phyloP scores from a whole-genome alignment of 23 tunicate species.

The Oikopleura vanhoeffeni region DNA sequence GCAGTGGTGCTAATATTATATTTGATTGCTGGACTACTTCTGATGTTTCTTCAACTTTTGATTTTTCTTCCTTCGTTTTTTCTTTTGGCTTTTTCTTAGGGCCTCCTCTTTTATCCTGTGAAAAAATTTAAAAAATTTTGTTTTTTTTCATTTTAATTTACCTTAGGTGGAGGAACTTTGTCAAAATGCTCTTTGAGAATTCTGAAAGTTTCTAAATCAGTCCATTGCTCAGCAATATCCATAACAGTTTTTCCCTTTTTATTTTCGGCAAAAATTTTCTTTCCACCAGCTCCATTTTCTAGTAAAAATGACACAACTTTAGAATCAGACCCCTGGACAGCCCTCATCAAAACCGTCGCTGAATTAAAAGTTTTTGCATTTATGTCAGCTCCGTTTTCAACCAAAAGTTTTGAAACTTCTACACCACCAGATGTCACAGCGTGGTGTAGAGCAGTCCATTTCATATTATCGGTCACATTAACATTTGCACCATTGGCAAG shows the following conservation, averaged over 20 bases:
- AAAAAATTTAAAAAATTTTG: not conserved
- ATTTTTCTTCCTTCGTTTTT: not conserved
- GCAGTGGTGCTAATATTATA: too few species aligned
- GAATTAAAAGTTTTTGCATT: not conserved
- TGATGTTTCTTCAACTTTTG: too few species aligned
- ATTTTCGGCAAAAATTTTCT: constrained; percentile 22
- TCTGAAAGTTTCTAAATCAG: not conserved
- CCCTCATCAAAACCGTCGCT: not conserved
- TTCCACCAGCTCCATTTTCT: constrained; percentile 37
- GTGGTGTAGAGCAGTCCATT: not conserved
- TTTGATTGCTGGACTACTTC: too few species aligned
- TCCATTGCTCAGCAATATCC: not conserved
- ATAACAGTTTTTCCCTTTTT: constrained; percentile 15
- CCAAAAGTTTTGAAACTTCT: not conserved
- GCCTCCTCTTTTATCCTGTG: not conserved
- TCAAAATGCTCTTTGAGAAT: not conserved
- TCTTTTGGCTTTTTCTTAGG: not conserved
- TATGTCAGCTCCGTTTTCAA: not conserved
- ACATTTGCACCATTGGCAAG: not conserved
- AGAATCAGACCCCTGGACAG: not conserved
- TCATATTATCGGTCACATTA: not conserved
- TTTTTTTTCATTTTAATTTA: not conserved
- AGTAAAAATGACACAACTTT: constrained; percentile 13
- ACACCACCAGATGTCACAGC: not conserved
- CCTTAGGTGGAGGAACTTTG: not conserved